These are phyloP conservation scores for Melanaphis sacchari DNA, from an alignment of 1,140 invertebrate species.

Conservation along the genomic window DNA sequence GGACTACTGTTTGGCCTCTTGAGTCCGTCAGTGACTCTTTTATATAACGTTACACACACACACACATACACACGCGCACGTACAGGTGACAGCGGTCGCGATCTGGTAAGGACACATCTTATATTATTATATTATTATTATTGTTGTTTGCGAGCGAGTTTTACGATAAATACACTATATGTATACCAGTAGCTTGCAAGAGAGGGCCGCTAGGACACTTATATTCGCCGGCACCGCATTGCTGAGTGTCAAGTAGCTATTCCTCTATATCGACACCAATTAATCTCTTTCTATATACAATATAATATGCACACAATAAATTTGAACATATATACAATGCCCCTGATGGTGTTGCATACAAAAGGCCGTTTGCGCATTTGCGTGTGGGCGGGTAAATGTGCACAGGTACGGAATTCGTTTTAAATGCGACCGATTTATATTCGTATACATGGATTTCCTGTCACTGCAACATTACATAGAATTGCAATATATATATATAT, in stretches of 20 bases:
- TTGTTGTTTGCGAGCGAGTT: constrained; percentile 37
- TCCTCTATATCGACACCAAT: constrained; percentile 44
- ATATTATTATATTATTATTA: background rate
- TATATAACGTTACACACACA: constrained; percentile 19
- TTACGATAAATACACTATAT: background rate
- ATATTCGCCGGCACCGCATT: background rate
- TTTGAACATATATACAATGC: background rate
- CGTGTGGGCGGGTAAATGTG: too few species aligned
- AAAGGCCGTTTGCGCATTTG: background rate
- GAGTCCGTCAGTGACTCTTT: constrained; percentile 55
- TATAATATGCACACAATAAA: background rate
- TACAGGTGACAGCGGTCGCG: constrained; percentile 43
- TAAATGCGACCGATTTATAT: too few species aligned
- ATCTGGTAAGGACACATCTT: constrained; percentile 17
- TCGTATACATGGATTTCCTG: too few species aligned
- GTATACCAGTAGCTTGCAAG: constrained; percentile 41
- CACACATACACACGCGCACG: background rate
- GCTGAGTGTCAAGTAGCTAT: constrained; percentile 44
- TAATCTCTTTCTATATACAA: constrained; percentile 30
- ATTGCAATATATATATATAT: background rate
- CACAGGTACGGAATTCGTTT: too few species aligned
- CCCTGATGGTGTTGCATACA: background rate
- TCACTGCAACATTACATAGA: background rate
- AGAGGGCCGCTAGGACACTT: background rate
- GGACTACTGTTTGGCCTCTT: constrained; percentile 32